These are phyloP conservation scores for Meloidogyne exigua DNA, from an alignment of 1,140 invertebrate species.

Conservation along the genomic window DNA sequence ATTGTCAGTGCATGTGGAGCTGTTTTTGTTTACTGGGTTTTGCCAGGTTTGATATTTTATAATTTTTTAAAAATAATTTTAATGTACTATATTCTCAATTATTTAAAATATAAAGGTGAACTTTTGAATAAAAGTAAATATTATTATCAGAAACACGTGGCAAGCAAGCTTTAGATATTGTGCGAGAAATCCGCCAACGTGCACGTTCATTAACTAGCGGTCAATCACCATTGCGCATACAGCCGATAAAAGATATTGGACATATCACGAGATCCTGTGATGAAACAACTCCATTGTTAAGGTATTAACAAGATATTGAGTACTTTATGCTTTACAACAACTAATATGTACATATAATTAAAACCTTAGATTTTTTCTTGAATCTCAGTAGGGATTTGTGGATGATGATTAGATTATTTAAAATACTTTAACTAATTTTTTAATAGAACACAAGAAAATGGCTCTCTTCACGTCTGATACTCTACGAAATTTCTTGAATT, in stretches of 20 bases:
- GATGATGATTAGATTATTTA: too few relatives aligned
- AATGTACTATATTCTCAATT: too few relatives aligned
- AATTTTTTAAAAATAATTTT: constrained; percentile 8
- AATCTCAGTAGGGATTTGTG: too few relatives aligned
- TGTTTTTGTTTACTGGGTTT: constrained; percentile 49
- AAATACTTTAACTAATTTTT: not conserved
- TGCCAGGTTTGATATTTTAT: constrained; percentile 44
- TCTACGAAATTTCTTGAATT: too few relatives aligned
- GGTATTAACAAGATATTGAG: not conserved
- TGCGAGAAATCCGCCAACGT: constrained; percentile 47
- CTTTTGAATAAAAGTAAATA: too few relatives aligned
- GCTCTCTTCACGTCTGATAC: not conserved
- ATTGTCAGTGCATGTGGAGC: constrained; percentile 49
- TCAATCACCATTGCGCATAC: constrained; percentile 30
- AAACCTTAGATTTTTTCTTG: too few relatives aligned
- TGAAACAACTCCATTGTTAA: not conserved
- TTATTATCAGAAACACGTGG: constrained; percentile 40
- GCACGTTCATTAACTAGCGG: constrained; percentile 40
- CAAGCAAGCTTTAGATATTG: constrained; percentile 43
- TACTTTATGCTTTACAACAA: too few relatives aligned
- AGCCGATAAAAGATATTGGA: constrained; percentile 18
- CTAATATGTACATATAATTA: too few relatives aligned
- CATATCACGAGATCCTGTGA: not conserved
- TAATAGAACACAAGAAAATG: not conserved
- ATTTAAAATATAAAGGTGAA: too few relatives aligned